Evolutionary conservation across 2,888 invertebrate species (phyloP).

Genomic region (Tiliacea aurago): DNA sequence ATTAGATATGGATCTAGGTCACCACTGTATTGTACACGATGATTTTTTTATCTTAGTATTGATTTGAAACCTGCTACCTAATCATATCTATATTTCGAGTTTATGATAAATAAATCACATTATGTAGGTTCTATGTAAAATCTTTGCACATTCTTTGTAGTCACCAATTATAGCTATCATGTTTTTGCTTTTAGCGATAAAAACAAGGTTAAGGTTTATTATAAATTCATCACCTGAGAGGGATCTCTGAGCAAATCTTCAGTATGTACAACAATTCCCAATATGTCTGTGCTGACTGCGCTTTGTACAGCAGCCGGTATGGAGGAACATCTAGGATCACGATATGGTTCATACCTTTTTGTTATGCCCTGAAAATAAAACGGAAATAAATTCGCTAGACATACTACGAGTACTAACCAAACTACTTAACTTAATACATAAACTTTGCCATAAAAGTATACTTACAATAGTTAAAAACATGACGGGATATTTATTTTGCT

Average conservation of each 20-base stretch:
- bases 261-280: slow-evolving; percentile 98
- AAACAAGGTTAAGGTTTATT: background rate
- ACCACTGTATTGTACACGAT: slow-evolving; percentile 2
- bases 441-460: slow-evolving; percentile 44
- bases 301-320: slow-evolving; percentile 96
- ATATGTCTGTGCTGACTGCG: slow-evolving; percentile 94
- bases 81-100: slow-evolving; percentile 20
- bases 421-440: background rate
- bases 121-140: background rate
- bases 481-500: slow-evolving; percentile 99
- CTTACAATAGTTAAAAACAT: slow-evolving; percentile 96
- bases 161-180: background rate
- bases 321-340: slow-evolving; percentile 95
- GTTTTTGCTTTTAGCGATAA: background rate
- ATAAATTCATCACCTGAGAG: slow-evolving; percentile 91
- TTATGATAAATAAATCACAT: slow-evolving; percentile 22
- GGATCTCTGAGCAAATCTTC: slow-evolving; percentile 97
- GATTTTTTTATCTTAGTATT: slow-evolving; percentile 18
- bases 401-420: background rate
- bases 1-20: slow-evolving; percentile 50
- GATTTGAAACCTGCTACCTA: slow-evolving; percentile 14
- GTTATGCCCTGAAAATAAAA: slow-evolving; percentile 77
- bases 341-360: slow-evolving; percentile 93
- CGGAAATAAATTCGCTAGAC: background rate
- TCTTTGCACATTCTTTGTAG: background rate